These are phyloP conservation scores for Sebastes elongatus DNA, from an alignment of 2,797 vertebrate genomes.

Conservation along the genomic window DNA sequence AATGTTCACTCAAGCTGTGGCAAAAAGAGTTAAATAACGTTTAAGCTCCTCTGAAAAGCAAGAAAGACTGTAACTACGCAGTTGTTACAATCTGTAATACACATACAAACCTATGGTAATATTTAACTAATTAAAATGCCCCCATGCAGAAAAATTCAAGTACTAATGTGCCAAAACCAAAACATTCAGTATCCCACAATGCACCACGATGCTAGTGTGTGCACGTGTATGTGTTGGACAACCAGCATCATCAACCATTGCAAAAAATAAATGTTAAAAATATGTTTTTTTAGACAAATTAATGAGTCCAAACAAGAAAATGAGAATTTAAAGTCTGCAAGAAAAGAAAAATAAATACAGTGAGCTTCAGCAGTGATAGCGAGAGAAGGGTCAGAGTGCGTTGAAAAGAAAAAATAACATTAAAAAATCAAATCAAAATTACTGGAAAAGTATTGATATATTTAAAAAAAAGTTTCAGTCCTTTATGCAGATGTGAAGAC, in stretches of 20 bases:
- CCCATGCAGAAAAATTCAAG: constrained; percentile 82
- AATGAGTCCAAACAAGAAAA: constrained; percentile 59
- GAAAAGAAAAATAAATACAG: neutral
- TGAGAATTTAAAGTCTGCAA: constrained; percentile 30
- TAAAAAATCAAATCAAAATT: constrained; percentile 32
- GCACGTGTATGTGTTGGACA: constrained; percentile 57
- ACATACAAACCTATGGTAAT: neutral
- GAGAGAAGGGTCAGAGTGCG: constrained; percentile 37
- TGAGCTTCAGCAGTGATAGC: constrained; percentile 60
- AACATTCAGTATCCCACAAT: constrained; percentile 86
- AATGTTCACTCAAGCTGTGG: constrained; percentile 39
- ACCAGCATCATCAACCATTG: constrained; percentile 67
- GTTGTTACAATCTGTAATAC: neutral
- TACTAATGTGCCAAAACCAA: constrained; percentile 79
- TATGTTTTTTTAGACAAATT: constrained; percentile 50
- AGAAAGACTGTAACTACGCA: constrained; percentile 2
- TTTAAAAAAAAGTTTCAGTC: constrained; percentile 31
- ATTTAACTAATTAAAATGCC: constrained; percentile 47
- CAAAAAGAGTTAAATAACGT: constrained; percentile 32
- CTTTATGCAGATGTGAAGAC: constrained; percentile 58
- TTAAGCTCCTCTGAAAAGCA: constrained; percentile 23
- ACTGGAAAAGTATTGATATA: constrained; percentile 20
- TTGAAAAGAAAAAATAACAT: constrained; percentile 21
- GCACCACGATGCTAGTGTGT: constrained; percentile 87
- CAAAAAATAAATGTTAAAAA: constrained; percentile 66